A percentile compares a stretch with the other conserved stretches of the same genome.
Evolutionary conservation across 2,888 invertebrate genomes (phyloP).

Genomic region (Aethes cnicana): DNA sequence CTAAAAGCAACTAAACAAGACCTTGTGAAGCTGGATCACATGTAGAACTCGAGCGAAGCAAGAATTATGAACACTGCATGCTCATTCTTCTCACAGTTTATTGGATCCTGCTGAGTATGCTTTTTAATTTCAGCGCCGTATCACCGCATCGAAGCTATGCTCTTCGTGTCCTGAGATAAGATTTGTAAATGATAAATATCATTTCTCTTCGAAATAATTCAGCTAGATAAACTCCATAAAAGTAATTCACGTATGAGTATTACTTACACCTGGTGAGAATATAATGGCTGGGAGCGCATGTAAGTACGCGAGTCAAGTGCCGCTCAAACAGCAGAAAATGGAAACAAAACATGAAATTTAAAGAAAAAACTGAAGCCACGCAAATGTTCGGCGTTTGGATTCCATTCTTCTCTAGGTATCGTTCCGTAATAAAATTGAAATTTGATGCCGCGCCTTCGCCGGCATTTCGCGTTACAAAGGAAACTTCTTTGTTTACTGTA

Average conservation of each 20-base stretch:
- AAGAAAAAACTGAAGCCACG: constrained; percentile 9
- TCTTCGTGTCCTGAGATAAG: not conserved
- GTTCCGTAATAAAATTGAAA: constrained; percentile 21
- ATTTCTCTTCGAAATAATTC: too few species aligned
- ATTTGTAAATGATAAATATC: too few species aligned
- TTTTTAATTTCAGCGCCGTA: constrained; percentile 1
- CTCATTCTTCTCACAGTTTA: constrained; percentile 8
- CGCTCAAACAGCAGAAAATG: constrained; percentile 17
- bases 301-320: not conserved
- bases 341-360: constrained; percentile 20
- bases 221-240: too few species aligned
- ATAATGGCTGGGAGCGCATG: too few species aligned
- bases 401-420: constrained; percentile 11
- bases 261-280: not conserved
- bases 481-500: constrained; percentile 8
- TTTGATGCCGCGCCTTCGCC: constrained; percentile 8
- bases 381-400: constrained; percentile 4
- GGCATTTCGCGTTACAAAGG: constrained; percentile 2
- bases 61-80: constrained; percentile 1
- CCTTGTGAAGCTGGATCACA: not conserved
- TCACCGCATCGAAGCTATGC: not conserved
- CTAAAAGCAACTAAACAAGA: not conserved
- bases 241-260: not conserved
- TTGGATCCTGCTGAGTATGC: constrained; percentile 6
- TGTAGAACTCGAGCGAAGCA: not conserved